Conservation (phyloP, 1,140 invertebrate genomes). For the Brachionus rubens region DNA sequence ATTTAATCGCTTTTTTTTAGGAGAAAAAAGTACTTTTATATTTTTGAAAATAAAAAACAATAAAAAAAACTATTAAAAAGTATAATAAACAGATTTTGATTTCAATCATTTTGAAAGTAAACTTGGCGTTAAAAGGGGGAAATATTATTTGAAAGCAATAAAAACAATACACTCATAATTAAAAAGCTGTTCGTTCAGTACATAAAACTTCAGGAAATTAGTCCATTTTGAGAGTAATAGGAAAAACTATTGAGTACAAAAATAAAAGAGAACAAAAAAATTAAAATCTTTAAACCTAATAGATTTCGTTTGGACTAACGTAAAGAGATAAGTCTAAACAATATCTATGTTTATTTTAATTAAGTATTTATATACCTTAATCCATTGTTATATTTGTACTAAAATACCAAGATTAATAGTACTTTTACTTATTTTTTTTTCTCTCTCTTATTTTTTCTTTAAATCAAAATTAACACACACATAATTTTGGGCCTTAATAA, state of each 20-base stretch:
- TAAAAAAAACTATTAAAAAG: too few relatives aligned
- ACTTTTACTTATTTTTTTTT: slow-evolving; percentile 22
- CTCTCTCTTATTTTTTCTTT: slow-evolving; percentile 3
- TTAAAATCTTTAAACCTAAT: not conserved
- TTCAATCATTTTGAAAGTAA: too few relatives aligned
- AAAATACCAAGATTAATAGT: slow-evolving; percentile 38
- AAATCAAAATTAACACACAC: slow-evolving; percentile 6
- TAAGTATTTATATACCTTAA: slow-evolving; percentile 42
- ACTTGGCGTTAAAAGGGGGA: too few relatives aligned
- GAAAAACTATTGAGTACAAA: not conserved
- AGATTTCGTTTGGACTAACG: not conserved
- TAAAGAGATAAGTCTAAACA: slow-evolving; percentile 34
- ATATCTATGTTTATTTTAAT: slow-evolving; percentile 40
- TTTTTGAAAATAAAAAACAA: too few relatives aligned
- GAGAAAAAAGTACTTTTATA: too few relatives aligned
- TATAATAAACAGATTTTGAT: too few relatives aligned
- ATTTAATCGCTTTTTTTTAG: too few relatives aligned
- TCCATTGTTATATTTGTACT: slow-evolving; percentile 41
- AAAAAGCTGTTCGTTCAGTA: too few relatives aligned
- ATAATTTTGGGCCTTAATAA: not conserved
- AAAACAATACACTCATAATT: too few relatives aligned
- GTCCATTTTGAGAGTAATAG: too few relatives aligned
- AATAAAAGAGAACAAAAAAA: not conserved
- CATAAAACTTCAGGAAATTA: too few relatives aligned
- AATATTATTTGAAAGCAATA: too few relatives aligned